phyloP scores from a whole-genome alignment of 2,797 vertebrate genomes.

The Helostoma temminkii region DNA sequence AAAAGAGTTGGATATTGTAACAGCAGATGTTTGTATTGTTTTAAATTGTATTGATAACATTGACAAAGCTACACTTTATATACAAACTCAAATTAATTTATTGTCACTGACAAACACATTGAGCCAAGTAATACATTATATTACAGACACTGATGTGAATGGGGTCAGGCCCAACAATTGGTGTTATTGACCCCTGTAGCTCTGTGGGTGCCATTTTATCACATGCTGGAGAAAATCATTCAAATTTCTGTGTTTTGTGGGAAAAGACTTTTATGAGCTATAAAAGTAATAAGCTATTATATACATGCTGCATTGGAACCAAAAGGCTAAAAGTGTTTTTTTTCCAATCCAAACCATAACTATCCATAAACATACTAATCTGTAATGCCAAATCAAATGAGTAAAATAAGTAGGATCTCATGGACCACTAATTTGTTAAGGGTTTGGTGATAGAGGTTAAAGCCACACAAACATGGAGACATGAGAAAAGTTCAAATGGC shows the following conservation, averaged over 20 bases:
- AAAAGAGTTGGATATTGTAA: too few relatives aligned
- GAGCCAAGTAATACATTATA: slow-evolving; percentile 1
- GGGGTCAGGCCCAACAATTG: slow-evolving; percentile 1
- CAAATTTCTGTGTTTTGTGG: slow-evolving; percentile 1
- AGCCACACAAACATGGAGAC: not conserved
- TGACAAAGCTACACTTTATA: not conserved
- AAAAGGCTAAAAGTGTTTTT: not conserved
- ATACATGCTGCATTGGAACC: too few relatives aligned
- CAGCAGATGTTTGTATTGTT: too few relatives aligned
- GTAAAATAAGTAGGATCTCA: slow-evolving; percentile 20
- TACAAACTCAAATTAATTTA: slow-evolving; percentile 7
- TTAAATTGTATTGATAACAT: too few relatives aligned
- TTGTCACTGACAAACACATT: slow-evolving; percentile 13
- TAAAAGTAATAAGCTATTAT: too few relatives aligned
- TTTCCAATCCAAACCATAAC: slow-evolving; percentile 26
- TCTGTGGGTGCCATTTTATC: slow-evolving; percentile 5
- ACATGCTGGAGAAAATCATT: not conserved
- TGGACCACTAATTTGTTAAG: slow-evolving; percentile 26
- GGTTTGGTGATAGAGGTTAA: slow-evolving; percentile 38
- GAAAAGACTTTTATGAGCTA: too few relatives aligned
- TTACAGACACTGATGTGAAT: slow-evolving; percentile 2
- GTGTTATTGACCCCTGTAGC: slow-evolving; percentile 31
- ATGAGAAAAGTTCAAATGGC: slow-evolving; percentile 26
- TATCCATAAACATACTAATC: slow-evolving; percentile 7
- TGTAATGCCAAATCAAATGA: slow-evolving; percentile 9